Percentiles rank a stretch among this genome's conserved stretches.
Evolutionary conservation across 2,797 vertebrate species (phyloP).

Genomic region (Muraenolepis orangiensis): DNA sequence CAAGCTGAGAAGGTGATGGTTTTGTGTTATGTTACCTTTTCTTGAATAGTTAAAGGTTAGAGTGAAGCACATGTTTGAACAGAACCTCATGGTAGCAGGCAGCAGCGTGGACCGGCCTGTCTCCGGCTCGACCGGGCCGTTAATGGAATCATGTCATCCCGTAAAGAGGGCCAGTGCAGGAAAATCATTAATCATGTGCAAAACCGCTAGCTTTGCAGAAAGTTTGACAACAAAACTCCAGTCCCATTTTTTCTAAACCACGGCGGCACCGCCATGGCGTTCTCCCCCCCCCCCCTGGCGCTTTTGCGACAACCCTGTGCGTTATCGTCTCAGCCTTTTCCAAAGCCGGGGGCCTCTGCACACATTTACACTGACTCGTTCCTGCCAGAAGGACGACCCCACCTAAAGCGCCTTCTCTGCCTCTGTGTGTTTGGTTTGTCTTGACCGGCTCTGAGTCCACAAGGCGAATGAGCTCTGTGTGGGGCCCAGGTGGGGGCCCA

Average conservation of each 20-base stretch:
- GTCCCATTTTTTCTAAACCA: background rate
- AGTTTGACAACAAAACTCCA: background rate
- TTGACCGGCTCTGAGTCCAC: background rate
- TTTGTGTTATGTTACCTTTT: background rate
- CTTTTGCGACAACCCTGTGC: too few species aligned
- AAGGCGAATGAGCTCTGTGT: slow-evolving; percentile 14
- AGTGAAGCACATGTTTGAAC: background rate
- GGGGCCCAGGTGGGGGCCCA: background rate
- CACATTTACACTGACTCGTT: background rate
- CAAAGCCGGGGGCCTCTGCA: background rate
- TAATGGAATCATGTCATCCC: background rate
- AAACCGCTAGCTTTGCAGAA: background rate
- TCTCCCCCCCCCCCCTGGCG: too few species aligned
- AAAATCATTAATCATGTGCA: background rate
- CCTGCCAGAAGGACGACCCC: background rate
- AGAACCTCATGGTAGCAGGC: background rate
- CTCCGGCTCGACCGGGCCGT: background rate
- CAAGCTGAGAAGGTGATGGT: background rate
- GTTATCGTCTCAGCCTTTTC: background rate
- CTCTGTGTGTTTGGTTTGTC: slow-evolving; percentile 2
- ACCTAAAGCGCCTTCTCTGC: background rate
- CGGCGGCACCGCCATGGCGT: too few species aligned
- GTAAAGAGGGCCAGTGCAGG: background rate
- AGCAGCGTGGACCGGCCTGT: background rate
- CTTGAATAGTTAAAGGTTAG: background rate